phyloP scores from a whole-genome alignment of 2,797 vertebrate species.

The Echiichthys vipera region DNA sequence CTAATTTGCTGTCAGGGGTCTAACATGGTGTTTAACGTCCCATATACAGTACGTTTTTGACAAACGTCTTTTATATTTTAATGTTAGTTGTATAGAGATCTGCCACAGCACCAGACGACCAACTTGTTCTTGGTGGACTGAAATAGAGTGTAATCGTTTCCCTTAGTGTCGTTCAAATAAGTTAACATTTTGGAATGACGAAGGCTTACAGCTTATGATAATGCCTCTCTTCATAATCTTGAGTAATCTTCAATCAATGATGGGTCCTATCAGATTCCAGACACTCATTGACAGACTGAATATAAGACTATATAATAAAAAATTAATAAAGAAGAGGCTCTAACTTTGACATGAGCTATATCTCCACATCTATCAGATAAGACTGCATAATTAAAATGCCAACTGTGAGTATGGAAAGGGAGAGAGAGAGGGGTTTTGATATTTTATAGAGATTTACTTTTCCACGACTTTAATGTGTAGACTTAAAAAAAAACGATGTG shows the following conservation, averaged over 20 bases:
- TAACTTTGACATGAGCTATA: conserved; percentile 82
- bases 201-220: conserved; percentile 71
- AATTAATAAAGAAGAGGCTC: conserved; percentile 84
- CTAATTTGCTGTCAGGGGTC: conserved; percentile 28
- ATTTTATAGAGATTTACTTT: conserved; percentile 80
- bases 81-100: conserved; percentile 9
- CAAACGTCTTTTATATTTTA: conserved; percentile 3
- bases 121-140: conserved; percentile 25
- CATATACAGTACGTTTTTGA: conserved; percentile 4
- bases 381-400: conserved; percentile 88
- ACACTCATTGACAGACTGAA: conserved; percentile 80
- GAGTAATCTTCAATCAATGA: conserved; percentile 82
- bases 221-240: conserved; percentile 72
- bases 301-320: conserved; percentile 85
- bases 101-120: conserved; percentile 9
- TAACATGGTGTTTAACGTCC: conserved; percentile 20
- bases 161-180: conserved; percentile 65
- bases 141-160: conserved; percentile 36
- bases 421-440: conserved; percentile 56
- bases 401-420: conserved; percentile 70
- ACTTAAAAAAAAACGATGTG: conserved; percentile 62
- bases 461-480: conserved; percentile 71
- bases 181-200: conserved; percentile 61
- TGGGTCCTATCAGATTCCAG: conserved; percentile 78
- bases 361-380: conserved; percentile 87